Evolutionary conservation across 2,888 invertebrate species (phyloP), one percentile per base, ranked within the genome.

Genomic region (Drosophila parthenogenetica): DNA sequence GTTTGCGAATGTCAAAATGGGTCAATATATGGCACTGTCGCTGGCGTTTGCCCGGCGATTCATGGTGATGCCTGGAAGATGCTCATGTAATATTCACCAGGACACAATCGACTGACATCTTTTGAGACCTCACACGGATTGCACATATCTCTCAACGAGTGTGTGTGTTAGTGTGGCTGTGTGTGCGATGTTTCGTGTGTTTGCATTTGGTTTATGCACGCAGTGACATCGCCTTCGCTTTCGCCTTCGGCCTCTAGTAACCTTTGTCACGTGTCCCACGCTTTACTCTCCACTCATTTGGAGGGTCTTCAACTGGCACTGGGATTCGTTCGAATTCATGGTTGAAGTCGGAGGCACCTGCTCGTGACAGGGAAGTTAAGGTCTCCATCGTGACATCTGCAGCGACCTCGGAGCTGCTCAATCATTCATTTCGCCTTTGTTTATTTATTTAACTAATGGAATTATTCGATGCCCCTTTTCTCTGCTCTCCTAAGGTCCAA

Each of bases 391-490:
- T 54, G 45, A 25, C 42, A 10, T 10, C 54, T 25, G 45, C 42
- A 13, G 29, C 29, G 35, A 14, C 17, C 48, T 55, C 39, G 45
- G 11, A 39, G 60, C 77, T 79, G 63, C 79, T 83, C 81, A 86
- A 82, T 87, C 86, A 82, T 82, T 87, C 74, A 89, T 83, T 87
- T 74, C 63, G 73, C 73, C 81, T 75, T 83, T 81, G 81, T 87
- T 89, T 90, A 90, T 90, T 90, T 90, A 90, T 89, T 86, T 82
- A 83, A 77, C 90, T 90, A 90, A 90, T 90, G 90, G 89, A 89
- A 90, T 89, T 90, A 90, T 85, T 85, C 85, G 81, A 69, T 79
- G 59, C 55, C 43, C 29, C 49, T 13, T 11, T 16, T 10, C 5
- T 29, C 5, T 14, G 19, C 14, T 5, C 32, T n/a, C 35, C 16